These are phyloP conservation scores for Zingel zingel DNA, from an alignment of 2,113 vertebrate genomes.

Conservation along the genomic window DNA sequence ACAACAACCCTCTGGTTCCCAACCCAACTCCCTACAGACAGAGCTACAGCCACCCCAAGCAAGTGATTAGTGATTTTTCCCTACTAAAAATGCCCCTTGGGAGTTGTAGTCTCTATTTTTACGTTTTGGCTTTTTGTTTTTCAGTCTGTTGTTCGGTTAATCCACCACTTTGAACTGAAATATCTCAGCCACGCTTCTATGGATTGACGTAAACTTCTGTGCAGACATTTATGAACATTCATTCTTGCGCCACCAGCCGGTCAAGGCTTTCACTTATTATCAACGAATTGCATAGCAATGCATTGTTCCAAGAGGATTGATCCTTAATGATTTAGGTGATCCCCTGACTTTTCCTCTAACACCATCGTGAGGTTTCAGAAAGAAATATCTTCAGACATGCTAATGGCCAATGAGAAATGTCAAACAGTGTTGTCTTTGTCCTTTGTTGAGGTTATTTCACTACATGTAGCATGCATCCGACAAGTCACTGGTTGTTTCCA, in stretches of 20 bases:
- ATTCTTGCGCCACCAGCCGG: neutral
- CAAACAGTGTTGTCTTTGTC: slow-evolving; percentile 5
- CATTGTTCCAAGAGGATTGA: neutral
- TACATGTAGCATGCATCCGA: slow-evolving; percentile 6
- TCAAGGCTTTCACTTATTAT: neutral
- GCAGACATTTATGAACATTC: neutral
- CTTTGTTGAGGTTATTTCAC: slow-evolving; percentile 17
- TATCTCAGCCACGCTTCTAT: neutral
- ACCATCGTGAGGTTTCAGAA: neutral
- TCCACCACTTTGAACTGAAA: neutral
- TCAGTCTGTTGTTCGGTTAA: neutral
- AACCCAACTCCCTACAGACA: too few relatives aligned
- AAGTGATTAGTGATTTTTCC: neutral
- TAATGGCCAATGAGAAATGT: neutral
- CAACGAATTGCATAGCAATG: neutral
- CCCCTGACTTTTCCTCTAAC: neutral
- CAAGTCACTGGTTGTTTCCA: slow-evolving; percentile 38
- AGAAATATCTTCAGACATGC: neutral
- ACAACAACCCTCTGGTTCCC: too few relatives aligned
- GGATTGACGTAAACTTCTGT: neutral
- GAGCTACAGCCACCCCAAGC: too few relatives aligned
- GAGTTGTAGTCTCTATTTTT: neutral
- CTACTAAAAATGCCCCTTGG: neutral
- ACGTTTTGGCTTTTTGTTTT: neutral
- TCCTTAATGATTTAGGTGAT: neutral